Evolutionary conservation across 2,113 vertebrate genomes (phyloP).

Genomic region (Myiagra hebetior): DNA sequence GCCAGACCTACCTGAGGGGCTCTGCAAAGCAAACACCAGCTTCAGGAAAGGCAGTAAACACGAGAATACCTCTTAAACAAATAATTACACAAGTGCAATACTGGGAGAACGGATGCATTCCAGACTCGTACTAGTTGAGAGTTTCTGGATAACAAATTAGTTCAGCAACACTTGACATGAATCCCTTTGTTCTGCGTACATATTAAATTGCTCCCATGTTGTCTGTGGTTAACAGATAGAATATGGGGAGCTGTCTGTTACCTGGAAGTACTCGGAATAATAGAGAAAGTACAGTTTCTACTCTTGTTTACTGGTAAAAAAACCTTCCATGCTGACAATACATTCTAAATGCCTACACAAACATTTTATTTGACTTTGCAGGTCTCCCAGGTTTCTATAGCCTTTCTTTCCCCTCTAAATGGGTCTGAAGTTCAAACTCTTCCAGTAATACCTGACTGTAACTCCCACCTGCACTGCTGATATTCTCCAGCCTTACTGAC

Average conservation of each 20-base stretch:
- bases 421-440: not conserved
- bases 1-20: not conserved
- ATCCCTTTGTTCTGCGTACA: not conserved
- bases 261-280: not conserved
- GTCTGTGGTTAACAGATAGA: not conserved
- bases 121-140: not conserved
- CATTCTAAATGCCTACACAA: not conserved
- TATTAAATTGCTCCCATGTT: not conserved
- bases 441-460: not conserved
- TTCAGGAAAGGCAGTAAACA: conserved; percentile 10
- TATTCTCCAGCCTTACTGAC: not conserved
- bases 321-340: not conserved
- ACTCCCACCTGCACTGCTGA: not conserved
- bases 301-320: not conserved
- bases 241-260: not conserved
- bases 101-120: conserved; percentile 16
- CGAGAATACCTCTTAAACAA: not conserved
- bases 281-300: not conserved
- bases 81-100: not conserved
- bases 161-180: conserved; percentile 8
- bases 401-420: not conserved
- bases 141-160: conserved; percentile 2
- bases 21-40: conserved; percentile 23
- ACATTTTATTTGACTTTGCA: not conserved
- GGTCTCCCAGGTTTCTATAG: not conserved